Conservation (phyloP, 2,797 vertebrate species). For the Fratercula arctica region DNA sequence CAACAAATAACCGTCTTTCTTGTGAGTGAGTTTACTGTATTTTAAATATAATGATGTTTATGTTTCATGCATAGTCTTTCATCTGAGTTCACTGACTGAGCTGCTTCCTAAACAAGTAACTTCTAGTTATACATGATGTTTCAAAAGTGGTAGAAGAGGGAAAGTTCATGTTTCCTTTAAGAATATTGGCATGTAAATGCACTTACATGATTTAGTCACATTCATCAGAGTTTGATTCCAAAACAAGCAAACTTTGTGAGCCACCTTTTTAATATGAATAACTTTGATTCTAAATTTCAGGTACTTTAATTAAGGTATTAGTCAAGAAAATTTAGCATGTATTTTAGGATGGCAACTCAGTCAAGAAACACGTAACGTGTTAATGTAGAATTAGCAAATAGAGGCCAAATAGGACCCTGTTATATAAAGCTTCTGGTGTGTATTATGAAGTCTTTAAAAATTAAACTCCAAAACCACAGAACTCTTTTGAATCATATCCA, state of each 20-base stretch:
- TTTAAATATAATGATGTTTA: background rate
- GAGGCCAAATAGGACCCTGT: background rate
- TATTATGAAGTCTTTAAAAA: background rate
- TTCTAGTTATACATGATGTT: background rate
- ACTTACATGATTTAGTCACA: background rate
- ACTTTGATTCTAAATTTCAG: background rate
- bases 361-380: background rate
- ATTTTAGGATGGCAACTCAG: background rate
- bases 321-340: background rate
- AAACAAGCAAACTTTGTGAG: background rate
- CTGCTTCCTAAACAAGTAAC: background rate
- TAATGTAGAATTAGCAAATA: background rate
- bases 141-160: background rate
- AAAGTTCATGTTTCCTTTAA: background rate
- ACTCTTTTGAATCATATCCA: background rate
- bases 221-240: background rate
- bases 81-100: background rate
- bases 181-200: background rate
- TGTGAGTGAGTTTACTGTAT: background rate
- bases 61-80: background rate
- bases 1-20: background rate
- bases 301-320: background rate
- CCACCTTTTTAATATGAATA: background rate
- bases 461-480: fast-evolving
- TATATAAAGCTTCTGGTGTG: background rate